These are phyloP conservation scores for Venustaconcha ellipsiformis DNA, from an alignment of 1,140 invertebrate genomes.

Conservation along the genomic window DNA sequence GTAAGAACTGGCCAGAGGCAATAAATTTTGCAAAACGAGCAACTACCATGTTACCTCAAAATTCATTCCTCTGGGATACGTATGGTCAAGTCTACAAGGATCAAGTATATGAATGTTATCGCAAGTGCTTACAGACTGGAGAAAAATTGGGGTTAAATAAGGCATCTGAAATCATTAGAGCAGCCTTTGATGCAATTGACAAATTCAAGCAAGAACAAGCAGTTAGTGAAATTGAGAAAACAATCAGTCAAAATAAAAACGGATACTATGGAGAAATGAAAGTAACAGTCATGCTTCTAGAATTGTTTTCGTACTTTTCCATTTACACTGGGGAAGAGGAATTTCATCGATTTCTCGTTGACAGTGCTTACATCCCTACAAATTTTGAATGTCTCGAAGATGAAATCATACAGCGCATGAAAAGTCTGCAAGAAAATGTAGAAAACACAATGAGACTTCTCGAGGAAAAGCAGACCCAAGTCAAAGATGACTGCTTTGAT, in stretches of 20 bases:
- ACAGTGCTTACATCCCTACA: constrained; percentile 11
- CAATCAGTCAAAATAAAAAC: constrained; percentile 25
- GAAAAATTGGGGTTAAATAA: background rate
- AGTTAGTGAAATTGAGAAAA: constrained; percentile 23
- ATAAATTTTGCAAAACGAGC: constrained; percentile 32
- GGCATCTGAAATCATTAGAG: constrained; percentile 20
- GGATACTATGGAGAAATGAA: constrained; percentile 41
- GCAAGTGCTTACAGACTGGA: constrained; percentile 15
- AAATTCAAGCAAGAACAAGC: constrained; percentile 37
- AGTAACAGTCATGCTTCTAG: constrained; percentile 26
- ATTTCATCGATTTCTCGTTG: constrained; percentile 34
- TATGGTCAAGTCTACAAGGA: constrained; percentile 41
- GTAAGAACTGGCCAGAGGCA: constrained; percentile 41
- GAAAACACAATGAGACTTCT: constrained; percentile 24
- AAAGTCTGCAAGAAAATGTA: constrained; percentile 17
- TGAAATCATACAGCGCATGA: constrained; percentile 20
- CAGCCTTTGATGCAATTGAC: constrained; percentile 20
- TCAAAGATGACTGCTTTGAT: constrained; percentile 31
- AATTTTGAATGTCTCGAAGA: constrained; percentile 3
- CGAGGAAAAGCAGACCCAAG: constrained; percentile 40
- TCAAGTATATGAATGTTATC: constrained; percentile 28
- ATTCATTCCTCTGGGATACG: constrained; percentile 50
- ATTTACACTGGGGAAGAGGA: constrained; percentile 9
- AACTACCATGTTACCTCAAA: constrained; percentile 31
- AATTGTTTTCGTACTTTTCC: constrained; percentile 21